phyloP scores from a whole-genome alignment of 2,113 vertebrate genomes.

The Thamnophis sirtalis region DNA sequence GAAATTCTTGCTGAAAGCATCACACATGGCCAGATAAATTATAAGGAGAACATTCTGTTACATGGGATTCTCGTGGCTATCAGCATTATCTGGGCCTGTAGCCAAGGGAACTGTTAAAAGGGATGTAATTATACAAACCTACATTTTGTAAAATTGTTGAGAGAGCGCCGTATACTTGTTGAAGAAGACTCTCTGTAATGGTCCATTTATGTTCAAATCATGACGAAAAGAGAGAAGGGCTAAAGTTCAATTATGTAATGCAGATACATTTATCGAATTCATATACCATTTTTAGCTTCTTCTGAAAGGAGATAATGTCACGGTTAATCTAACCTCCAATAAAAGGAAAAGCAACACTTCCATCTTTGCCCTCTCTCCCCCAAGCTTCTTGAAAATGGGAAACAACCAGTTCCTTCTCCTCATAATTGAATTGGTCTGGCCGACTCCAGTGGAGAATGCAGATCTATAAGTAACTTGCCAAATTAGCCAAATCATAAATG shows the following conservation, averaged over 20 bases:
- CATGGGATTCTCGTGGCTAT: neutral
- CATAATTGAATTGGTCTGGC: neutral
- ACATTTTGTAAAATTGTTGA: conserved; percentile 20
- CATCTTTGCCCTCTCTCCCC: neutral
- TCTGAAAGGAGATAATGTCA: neutral
- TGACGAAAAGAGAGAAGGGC: neutral
- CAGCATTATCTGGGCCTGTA: conserved; percentile 14
- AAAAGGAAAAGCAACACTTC: neutral
- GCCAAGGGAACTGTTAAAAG: neutral
- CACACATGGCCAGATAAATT: neutral
- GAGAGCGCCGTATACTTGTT: neutral
- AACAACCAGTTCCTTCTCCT: neutral
- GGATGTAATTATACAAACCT: neutral
- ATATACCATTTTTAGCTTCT: neutral
- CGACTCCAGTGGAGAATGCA: neutral
- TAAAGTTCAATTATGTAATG: neutral
- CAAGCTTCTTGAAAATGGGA: neutral
- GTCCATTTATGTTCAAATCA: neutral
- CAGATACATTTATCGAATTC: neutral
- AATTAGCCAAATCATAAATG: neutral
- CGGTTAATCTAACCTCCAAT: neutral
- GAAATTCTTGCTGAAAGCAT: neutral
- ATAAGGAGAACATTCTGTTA: neutral
- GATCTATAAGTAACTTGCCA: neutral
- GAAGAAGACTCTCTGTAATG: neutral